These are phyloP conservation scores for Myrmecobius fasciatus DNA, from an alignment of 2,113 vertebrate genomes.

Conservation along the genomic window DNA sequence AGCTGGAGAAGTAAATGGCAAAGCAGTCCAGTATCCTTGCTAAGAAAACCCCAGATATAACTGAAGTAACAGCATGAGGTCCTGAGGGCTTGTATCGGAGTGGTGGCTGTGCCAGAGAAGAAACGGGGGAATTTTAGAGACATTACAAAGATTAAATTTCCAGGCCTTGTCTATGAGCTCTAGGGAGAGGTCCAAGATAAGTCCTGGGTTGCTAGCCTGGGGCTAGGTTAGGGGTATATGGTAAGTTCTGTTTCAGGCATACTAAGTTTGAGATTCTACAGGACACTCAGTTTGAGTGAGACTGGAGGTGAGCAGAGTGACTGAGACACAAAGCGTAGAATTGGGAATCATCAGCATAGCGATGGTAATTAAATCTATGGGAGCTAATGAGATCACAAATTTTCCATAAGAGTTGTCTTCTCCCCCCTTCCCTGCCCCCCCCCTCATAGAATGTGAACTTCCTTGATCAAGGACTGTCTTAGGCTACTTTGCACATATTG, in stretches of 20 bases:
- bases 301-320: background rate
- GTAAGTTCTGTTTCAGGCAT: background rate
- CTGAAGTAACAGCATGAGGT: too few relatives aligned
- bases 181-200: background rate
- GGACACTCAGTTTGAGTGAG: background rate
- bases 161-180: background rate
- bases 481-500: background rate
- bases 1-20: too few relatives aligned
- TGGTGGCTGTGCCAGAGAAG: background rate
- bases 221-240: background rate
- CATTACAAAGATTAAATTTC: background rate
- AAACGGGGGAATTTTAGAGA: background rate
- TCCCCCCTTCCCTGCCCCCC: too few relatives aligned
- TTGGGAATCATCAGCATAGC: too few relatives aligned
- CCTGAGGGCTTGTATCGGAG: background rate
- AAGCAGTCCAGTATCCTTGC: too few relatives aligned
- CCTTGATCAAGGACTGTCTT: background rate
- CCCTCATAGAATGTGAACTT: background rate
- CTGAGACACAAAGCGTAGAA: too few relatives aligned
- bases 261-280: too few relatives aligned
- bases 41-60: too few relatives aligned
- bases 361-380: background rate
- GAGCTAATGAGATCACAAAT: background rate
- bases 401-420: background rate
- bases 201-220: too few relatives aligned